Conservation (phyloP, 2,888 invertebrate species). For the Gymnoscelis rufifasciata region DNA sequence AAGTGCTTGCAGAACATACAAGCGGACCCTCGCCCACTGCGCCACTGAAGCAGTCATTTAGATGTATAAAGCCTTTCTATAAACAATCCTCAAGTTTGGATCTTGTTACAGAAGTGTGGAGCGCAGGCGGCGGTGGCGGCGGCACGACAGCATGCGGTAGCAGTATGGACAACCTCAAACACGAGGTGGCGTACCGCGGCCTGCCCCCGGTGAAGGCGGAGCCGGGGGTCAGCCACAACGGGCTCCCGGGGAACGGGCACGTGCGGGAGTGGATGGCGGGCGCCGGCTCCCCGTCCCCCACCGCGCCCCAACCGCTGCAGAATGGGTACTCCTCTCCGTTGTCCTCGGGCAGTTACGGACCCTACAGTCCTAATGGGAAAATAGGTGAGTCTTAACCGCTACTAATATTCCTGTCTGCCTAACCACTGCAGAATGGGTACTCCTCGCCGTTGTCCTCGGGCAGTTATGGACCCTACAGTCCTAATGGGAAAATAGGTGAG, state of each 20-base stretch:
- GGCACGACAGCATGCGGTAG: conserved; percentile 77
- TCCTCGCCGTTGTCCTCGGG: conserved; percentile 91
- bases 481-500: conserved; percentile 93
- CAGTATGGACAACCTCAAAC: conserved; percentile 81
- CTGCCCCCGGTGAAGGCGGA: conserved; percentile 74
- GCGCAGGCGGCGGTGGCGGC: conserved; percentile 74
- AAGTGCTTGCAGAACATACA: too few relatives aligned
- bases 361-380: conserved; percentile 93
- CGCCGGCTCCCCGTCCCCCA: conserved; percentile 82
- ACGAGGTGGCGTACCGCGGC: conserved; percentile 81
- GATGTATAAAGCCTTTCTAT: too few relatives aligned
- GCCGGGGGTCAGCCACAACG: conserved; percentile 74
- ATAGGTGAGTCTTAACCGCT: conserved; percentile 90
- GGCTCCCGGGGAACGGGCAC: conserved; percentile 71
- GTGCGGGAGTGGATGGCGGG: conserved; percentile 77
- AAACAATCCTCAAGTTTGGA: too few relatives aligned
- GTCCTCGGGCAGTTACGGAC: conserved; percentile 93
- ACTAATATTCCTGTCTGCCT: too few relatives aligned
- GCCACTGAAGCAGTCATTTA: too few relatives aligned
- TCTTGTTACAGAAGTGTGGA: conserved; percentile 71
- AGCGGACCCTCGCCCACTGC: too few relatives aligned
- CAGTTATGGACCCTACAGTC: conserved; percentile 94
- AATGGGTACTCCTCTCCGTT: conserved; percentile 91
- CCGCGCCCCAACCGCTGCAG: conserved; percentile 81
- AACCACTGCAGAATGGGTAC: conserved; percentile 84